Evolutionary conservation across 1,140 invertebrate genomes (phyloP).

Genomic region (Eufriesea mexicana): DNA sequence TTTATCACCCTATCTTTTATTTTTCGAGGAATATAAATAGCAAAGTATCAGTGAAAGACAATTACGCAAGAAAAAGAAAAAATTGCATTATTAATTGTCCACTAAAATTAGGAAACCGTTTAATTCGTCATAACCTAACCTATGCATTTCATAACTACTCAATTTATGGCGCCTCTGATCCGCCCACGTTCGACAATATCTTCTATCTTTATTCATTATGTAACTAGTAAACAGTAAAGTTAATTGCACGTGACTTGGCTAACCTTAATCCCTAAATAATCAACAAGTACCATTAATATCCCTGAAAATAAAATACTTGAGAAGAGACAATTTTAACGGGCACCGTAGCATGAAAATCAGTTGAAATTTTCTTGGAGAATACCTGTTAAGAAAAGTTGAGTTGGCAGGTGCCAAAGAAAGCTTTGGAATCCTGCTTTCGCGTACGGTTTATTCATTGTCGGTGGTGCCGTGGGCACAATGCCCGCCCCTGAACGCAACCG

Average conservation of each 20-base stretch:
- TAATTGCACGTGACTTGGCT: not conserved
- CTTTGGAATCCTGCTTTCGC: not conserved
- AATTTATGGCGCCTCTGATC: not conserved
- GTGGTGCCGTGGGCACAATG: not conserved
- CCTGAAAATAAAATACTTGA: not conserved
- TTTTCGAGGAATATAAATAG: not conserved
- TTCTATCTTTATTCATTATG: constrained; percentile 4
- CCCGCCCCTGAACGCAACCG: not conserved
- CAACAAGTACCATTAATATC: not conserved
- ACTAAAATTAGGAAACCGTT: not conserved
- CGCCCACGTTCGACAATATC: constrained; percentile 13
- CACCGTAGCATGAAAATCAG: not conserved
- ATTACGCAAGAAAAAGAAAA: not conserved
- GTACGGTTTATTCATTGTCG: not conserved
- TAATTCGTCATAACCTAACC: not conserved
- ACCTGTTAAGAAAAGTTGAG: too few relatives aligned
- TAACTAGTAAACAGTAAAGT: not conserved
- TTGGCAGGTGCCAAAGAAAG: not conserved
- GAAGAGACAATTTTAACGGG: not conserved
- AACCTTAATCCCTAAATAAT: too few relatives aligned
- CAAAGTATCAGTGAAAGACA: not conserved
- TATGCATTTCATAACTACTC: not conserved
- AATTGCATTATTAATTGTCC: not conserved
- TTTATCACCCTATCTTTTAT: too few relatives aligned
- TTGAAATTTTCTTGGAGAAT: not conserved